Evolutionary conservation across 2,113 vertebrate species (phyloP).

Genomic region (Ophiodon elongatus): DNA sequence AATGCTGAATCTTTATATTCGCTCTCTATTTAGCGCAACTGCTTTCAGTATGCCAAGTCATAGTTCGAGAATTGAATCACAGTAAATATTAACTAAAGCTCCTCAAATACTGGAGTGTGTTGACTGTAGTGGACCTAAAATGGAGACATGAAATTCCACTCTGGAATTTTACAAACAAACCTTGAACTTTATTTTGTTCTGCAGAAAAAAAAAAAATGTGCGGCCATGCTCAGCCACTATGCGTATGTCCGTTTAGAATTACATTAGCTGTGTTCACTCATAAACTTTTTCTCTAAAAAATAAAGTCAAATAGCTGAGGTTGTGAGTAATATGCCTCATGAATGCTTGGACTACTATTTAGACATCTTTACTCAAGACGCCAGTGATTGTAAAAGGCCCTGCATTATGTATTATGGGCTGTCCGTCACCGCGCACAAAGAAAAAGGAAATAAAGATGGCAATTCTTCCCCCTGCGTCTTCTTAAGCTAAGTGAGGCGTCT

Average conservation of each 20-base stretch:
- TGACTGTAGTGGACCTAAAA: neutral
- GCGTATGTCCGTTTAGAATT: too few species aligned
- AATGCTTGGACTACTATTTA: neutral
- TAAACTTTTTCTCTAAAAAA: neutral
- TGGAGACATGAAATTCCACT: neutral
- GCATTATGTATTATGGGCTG: neutral
- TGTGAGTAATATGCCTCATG: neutral
- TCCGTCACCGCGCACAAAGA: neutral
- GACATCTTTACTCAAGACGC: neutral
- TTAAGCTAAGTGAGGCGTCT: neutral
- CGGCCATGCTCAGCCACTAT: neutral
- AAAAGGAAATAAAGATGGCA: neutral
- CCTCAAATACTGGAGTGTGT: neutral
- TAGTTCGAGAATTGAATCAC: neutral
- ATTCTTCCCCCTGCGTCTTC: neutral
- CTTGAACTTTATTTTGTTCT: slow-evolving; percentile 22
- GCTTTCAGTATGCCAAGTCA: too few species aligned
- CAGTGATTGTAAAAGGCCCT: neutral
- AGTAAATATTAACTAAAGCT: slow-evolving; percentile 2
- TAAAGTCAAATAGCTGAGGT: neutral
- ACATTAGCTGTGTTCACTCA: neutral
- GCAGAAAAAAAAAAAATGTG: neutral
- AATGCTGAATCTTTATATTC: neutral
- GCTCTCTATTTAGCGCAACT: neutral
- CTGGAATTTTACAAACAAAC: slow-evolving; percentile 35